Percentiles rank a stretch among this genome's conserved stretches.
Conservation (phyloP, 2,113 vertebrate species). For the Phyllopteryx taeniolatus region DNA sequence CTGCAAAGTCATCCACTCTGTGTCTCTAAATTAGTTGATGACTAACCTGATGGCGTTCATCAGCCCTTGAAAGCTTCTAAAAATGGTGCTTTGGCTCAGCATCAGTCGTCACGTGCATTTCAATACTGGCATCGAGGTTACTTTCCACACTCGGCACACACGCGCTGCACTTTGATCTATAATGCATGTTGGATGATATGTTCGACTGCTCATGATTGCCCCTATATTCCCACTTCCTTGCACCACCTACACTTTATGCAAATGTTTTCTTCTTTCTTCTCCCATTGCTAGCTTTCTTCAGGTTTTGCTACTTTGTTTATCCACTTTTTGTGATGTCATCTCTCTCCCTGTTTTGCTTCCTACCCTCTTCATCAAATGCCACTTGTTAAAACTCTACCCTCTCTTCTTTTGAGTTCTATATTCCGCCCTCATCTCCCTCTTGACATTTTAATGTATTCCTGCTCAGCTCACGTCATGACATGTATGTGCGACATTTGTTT, state of each 20-base stretch:
- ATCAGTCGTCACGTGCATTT: slow-evolving; percentile 34
- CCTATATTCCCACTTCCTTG: slow-evolving; percentile 27
- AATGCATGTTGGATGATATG: slow-evolving; percentile 50
- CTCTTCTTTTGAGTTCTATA: slow-evolving; percentile 38
- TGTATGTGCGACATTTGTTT: slow-evolving; percentile 43
- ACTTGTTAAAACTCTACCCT: slow-evolving; percentile 43
- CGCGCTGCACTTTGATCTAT: slow-evolving; percentile 60
- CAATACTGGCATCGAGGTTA: slow-evolving; percentile 19
- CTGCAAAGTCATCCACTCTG: neutral
- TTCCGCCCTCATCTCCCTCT: slow-evolving; percentile 46
- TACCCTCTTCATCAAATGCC: slow-evolving; percentile 30
- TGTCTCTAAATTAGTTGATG: slow-evolving; percentile 15
- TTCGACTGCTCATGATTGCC: slow-evolving; percentile 40
- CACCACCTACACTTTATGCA: slow-evolving; percentile 15
- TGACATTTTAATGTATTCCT: slow-evolving; percentile 60
- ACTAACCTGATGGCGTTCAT: slow-evolving; percentile 6
- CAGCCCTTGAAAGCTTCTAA: slow-evolving; percentile 13
- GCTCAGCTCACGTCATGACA: slow-evolving; percentile 62
- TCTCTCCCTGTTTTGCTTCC: slow-evolving; percentile 7
- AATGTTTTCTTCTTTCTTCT: slow-evolving; percentile 13
- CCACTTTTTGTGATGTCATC: slow-evolving; percentile 2
- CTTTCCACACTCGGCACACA: slow-evolving; percentile 33
- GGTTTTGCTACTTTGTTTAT: slow-evolving; percentile 7
- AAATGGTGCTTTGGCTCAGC: slow-evolving; percentile 15
- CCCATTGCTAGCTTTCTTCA: slow-evolving; percentile 2